Base-by-base conservation (phyloP, 2,797 vertebrate species). In the Diplodus puntazzo region DNA sequence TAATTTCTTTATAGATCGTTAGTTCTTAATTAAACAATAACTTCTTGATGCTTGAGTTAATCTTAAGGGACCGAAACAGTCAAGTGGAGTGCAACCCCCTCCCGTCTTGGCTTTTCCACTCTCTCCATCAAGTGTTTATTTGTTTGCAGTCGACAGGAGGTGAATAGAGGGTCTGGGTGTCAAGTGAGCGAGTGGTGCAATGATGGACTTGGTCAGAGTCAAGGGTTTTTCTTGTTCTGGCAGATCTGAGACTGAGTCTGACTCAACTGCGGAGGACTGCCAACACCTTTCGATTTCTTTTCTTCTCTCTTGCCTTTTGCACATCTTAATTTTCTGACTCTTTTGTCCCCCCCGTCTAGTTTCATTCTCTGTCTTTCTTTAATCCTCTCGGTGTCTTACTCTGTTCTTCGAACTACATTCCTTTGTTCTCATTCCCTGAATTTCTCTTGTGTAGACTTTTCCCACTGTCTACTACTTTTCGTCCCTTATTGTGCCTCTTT, bases 101-200 rank as follows among this genome's bases (percentile, higher is more conserved):
- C 73, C 69, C 67, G 48, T 53, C 54, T 70, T 80, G 75, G 82
- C 82, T 77, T 71, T 76, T 75, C 55, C 60, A 58, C 77, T 42
- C 79, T 85, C 83, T 89, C 77, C 55, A 86, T 88, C 77, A 87
- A 92, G 80, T 88, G 81, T 85, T 89, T 87, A 70, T 93, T 93
- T 92, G 89, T 92, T 90, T 88, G 82, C 27, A 43, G 68, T 65
- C 48, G 87, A 88, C 85, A 77, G 77, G 77, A 83, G 77, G 76
- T 91, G 87, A 90, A 89, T 81, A 79, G 80, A 72, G 73, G 42
- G 83, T 70, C 76, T 63, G 66, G 34, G 74, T 83, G 80, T 90
- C 82, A 87, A 90, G 90, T 83, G 85, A 82, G 75, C 27, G 69
- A 87, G 76, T 60, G 78, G 77, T 52, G 64, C 49, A 75, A 49